Conservation (phyloP, 1,140 invertebrate genomes). For the Limonius californicus region DNA sequence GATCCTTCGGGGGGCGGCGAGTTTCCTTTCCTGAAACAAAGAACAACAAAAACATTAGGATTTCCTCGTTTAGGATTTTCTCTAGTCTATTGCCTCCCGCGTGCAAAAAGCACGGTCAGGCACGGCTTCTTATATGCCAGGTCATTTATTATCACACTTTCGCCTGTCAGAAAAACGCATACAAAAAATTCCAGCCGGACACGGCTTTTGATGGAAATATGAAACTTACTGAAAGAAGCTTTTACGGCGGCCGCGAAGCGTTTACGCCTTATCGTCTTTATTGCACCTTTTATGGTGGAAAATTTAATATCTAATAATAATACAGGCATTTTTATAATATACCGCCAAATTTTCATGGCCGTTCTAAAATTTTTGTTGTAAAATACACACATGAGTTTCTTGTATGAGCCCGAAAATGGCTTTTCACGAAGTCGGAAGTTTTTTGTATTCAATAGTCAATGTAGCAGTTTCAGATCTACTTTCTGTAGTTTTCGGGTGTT, state of each 20-base stretch:
- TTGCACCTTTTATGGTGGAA: too few relatives aligned
- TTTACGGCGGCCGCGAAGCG: background rate
- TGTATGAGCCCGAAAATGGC: too few relatives aligned
- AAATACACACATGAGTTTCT: too few relatives aligned
- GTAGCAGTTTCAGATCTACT: too few relatives aligned
- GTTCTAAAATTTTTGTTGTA: too few relatives aligned
- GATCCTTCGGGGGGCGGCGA: background rate
- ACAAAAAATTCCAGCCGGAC: background rate
- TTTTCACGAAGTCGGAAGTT: too few relatives aligned
- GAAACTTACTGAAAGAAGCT: background rate
- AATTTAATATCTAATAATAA: too few relatives aligned
- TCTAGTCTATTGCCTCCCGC: background rate
- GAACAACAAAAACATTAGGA: conserved; percentile 8
- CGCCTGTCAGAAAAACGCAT: background rate
- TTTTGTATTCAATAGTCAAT: too few relatives aligned
- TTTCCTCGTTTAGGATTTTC: conserved; percentile 4
- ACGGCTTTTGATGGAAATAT: conserved; percentile 1
- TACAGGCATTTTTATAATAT: too few relatives aligned
- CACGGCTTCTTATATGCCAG: background rate
- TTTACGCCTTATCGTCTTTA: too few relatives aligned
- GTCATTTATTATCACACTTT: conserved; percentile 12
- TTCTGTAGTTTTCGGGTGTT: too few relatives aligned
- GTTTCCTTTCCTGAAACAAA: conserved; percentile 6
- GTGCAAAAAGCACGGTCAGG: conserved; percentile 2
- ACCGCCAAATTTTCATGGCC: too few relatives aligned